Base-by-base conservation (phyloP, 2,888 invertebrate genomes). In the Ganaspis brasiliensis region DNA sequence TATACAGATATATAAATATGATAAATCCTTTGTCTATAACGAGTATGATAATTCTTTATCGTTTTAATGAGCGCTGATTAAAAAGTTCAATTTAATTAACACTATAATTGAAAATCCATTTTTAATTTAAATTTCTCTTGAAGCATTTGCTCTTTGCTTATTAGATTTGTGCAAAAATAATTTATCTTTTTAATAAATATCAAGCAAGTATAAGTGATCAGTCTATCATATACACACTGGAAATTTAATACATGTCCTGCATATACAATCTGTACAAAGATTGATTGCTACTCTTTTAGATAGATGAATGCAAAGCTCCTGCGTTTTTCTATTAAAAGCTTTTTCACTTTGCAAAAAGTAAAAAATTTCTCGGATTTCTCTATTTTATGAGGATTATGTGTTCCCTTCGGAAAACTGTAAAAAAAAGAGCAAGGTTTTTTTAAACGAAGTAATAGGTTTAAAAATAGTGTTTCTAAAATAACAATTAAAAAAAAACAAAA, bases 271-370 rank as follows among this genome's bases (percentile, higher is more conserved):
- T 52, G 52, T 52, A 52, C 52, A 19, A 16, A 52, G 52, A 52
- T 52, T 52, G 52, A 52, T 37, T 61, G 31, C 61, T 61, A 35
- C 61, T 21, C 61, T 61, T 37, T 61, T 37, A 26, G n/a, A 31
- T 14, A 21, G n/a, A 35, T 61, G n/a, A 37, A 61, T 61, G 21
- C 74, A 26, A 35, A 63, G 55, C 63, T 35, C 52, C n/a, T 26
- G 74, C 45, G 31, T 73, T 45, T 73, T 49, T 24, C 40, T 35
- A 40, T 61, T 73, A 45, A 52, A 52, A 52, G 52, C 52, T 52
- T 52, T 49, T 52, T 19, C 49, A 14, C 49, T 49, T n/a, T 49
- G 12, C 45, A 24, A n/a, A 31, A 52, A 21, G 35, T 52, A 19
- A 35, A 35, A 63, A 35, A 63, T 12, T n/a, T 5, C 16, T 3